Base-by-base conservation (phyloP, 2,113 vertebrate genomes). In the Oceanodroma tethys region DNA sequence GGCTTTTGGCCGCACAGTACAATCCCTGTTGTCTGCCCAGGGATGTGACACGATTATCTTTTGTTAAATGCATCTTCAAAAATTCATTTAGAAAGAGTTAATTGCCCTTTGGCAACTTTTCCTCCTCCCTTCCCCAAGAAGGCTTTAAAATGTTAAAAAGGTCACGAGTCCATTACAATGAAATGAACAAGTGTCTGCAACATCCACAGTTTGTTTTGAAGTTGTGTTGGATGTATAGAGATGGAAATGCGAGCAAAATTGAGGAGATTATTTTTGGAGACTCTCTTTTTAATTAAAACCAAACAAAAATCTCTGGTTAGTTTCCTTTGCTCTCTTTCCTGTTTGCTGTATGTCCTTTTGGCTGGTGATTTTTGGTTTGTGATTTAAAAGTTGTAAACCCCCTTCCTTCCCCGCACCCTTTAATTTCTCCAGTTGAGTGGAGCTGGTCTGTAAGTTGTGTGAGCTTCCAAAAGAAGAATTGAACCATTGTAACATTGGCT, bases 391-490 rank as follows among this genome's bases (percentile, higher is more conserved):
- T 65, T 67, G 3, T 80, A 58, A 95, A 88, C 59, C 20, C 6
- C 20, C 16, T 89, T 91, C 88, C 42, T 85, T 71, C 84, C 76
- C 81, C 3, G 2, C 38, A 76, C 85, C 90, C 92, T 83, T 50
- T 70, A 88, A 81, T 93, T 81, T 76, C 93, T 96, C 63, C 60
- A 84, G 43, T 78, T 70, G 90, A 97, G 76, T 79, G 82, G 83
- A 90, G 80, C 91, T 22, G 86, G 70, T 95, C 93, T 94, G 29
- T 93, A 86, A 88, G 75, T 97, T 96, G 85, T 97, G 97, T 92
- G 96, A 96, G 94, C 89, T 96, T 86, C 90, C 94, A 88, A 55
- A 94, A 95, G 97, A 97, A 98, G 98, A 98, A 98, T 98, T 66
- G 80, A 92, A 91, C 95, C 96, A 94, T 98, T 98, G 98, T 98